Percentiles rank a stretch among this genome's conserved stretches.
phyloP scores from a whole-genome alignment of 2,113 vertebrate species.

The Lontra canadensis region DNA sequence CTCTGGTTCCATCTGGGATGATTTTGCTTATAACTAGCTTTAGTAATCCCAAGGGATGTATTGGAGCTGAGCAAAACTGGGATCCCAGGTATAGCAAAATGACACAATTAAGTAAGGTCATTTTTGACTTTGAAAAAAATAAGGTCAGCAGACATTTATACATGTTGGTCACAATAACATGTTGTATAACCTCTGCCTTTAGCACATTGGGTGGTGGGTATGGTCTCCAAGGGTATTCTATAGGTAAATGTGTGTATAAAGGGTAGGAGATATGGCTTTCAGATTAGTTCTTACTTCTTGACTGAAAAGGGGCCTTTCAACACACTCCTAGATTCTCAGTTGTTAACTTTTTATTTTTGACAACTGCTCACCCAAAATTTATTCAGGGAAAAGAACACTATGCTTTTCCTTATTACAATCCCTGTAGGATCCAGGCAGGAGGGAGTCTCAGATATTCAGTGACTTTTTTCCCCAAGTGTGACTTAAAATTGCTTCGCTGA shows the following conservation, averaged over 20 bases:
- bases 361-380: neutral
- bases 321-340: neutral
- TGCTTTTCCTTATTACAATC: neutral
- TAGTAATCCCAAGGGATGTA: neutral
- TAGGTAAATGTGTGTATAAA: neutral
- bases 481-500: neutral
- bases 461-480: neutral
- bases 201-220: neutral
- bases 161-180: neutral
- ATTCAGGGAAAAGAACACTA: neutral
- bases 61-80: neutral
- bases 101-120: neutral
- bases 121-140: neutral
- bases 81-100: neutral
- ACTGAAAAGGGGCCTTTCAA: neutral
- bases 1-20: conserved; percentile 49
- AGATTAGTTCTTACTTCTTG: neutral
- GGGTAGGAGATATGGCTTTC: neutral
- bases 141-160: neutral
- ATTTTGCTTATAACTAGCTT: conserved; percentile 61
- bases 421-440: fast-evolving
- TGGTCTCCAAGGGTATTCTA: neutral
- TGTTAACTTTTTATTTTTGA: neutral
- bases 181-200: neutral
- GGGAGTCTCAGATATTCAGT: neutral